Conservation (phyloP, 2,888 invertebrate genomes). For the Nymphalis polychloros region DNA sequence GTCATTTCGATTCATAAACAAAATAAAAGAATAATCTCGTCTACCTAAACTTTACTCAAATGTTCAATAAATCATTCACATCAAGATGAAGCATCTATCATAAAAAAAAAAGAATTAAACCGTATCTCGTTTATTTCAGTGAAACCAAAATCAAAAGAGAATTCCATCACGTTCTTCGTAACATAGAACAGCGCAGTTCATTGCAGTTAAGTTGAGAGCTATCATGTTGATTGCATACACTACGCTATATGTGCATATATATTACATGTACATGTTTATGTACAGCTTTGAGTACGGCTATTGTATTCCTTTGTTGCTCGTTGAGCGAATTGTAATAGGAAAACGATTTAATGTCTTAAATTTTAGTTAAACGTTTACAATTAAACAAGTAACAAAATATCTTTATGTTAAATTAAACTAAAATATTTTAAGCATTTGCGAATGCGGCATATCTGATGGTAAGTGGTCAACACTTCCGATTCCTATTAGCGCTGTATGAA, state of each 20-base stretch:
- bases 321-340: not conserved
- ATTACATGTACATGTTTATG: not conserved
- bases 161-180: not conserved
- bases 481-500: too few relatives aligned
- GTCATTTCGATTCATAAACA: too few relatives aligned
- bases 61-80: too few relatives aligned
- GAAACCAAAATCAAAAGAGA: conserved; percentile 9
- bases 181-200: conserved; percentile 6
- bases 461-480: too few relatives aligned
- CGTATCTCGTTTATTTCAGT: not conserved
- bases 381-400: too few relatives aligned
- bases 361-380: not conserved
- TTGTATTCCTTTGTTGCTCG: conserved; percentile 5
- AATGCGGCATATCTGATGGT: too few relatives aligned
- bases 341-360: not conserved
- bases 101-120: not conserved
- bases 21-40: too few relatives aligned
- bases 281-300: conserved; percentile 5
- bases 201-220: conserved; percentile 11
- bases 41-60: too few relatives aligned
- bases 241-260: not conserved
- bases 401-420: too few relatives aligned
- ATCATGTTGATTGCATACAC: conserved; percentile 10
- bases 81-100: not conserved
- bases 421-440: too few relatives aligned